A percentile compares a stretch with the other conserved stretches of the same genome.
Conservation (phyloP, 2,888 invertebrate genomes). For the Eurytoma adleriae region DNA sequence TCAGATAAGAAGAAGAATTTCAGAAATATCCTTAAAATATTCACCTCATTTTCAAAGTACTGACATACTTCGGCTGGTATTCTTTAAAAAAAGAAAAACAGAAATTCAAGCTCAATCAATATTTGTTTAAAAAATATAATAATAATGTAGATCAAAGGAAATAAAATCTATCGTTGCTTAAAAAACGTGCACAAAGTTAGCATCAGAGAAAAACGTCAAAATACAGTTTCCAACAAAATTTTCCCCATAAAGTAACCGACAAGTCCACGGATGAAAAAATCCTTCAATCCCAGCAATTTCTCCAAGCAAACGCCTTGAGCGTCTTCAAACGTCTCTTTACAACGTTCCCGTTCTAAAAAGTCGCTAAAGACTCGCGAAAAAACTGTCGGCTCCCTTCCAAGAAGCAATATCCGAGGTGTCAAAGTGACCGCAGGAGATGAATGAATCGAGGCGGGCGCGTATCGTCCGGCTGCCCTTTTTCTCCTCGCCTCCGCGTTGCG, state of each 20-base stretch:
- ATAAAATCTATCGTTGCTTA: no score
- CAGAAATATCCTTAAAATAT: neutral
- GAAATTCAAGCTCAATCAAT: no score
- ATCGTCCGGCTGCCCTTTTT: neutral
- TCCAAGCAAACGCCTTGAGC: neutral
- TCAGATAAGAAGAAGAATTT: conserved; percentile 30
- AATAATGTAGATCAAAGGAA: no score
- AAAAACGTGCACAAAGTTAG: no score
- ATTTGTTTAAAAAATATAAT: no score
- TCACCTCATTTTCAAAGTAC: neutral
- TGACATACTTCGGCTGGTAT: conserved; percentile 21
- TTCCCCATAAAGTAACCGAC: no score
- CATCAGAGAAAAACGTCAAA: no score
- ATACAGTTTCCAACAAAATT: no score
- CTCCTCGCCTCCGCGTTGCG: neutral
- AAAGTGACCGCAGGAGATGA: conserved; percentile 31
- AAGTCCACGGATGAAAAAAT: neutral
- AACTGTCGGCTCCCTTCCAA: conserved; percentile 18
- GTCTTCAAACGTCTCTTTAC: neutral
- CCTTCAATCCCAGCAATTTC: conserved; percentile 1
- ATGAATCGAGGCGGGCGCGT: conserved; percentile 16
- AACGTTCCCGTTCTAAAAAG: neutral
- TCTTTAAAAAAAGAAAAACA: no score
- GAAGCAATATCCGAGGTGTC: conserved; percentile 45
- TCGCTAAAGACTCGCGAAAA: neutral